Conservation (phyloP, 2,888 invertebrate genomes). For the Parapristionchus giblindavisi region DNA sequence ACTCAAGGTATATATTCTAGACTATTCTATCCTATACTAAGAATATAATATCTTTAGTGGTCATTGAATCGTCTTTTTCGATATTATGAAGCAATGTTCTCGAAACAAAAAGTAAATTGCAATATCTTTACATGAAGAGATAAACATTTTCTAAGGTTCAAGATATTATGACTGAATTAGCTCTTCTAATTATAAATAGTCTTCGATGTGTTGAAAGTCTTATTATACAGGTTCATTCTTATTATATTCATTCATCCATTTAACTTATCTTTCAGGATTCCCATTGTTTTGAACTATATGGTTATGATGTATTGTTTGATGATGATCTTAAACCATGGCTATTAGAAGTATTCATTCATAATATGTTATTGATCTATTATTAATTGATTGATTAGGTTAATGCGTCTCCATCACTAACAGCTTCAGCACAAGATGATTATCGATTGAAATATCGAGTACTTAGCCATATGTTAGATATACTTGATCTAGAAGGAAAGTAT, state of each 20-base stretch:
- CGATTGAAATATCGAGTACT: conserved; percentile 76
- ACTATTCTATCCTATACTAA: not conserved
- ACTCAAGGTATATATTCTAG: conserved; percentile 72
- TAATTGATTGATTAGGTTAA: conserved; percentile 75
- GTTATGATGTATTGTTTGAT: conserved; percentile 77
- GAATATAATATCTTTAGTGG: conserved; percentile 71
- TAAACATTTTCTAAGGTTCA: too few relatives aligned
- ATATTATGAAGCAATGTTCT: conserved; percentile 75
- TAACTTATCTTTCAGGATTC: conserved; percentile 70
- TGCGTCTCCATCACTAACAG: conserved; percentile 75
- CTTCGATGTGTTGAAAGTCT: conserved; percentile 58
- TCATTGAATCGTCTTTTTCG: conserved; percentile 74
- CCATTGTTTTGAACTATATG: conserved; percentile 78
- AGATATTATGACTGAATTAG: conserved; percentile 55
- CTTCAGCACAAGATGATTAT: conserved; percentile 76
- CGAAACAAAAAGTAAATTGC: conserved; percentile 71
- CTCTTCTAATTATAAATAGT: conserved; percentile 58
- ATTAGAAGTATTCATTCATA: conserved; percentile 58
- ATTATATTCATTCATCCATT: not conserved
- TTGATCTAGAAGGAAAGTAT: conserved; percentile 75
- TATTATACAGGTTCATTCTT: conserved; percentile 58
- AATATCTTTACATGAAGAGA: not conserved
- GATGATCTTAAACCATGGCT: conserved; percentile 74
- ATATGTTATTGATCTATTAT: not conserved
- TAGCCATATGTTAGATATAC: conserved; percentile 75